A percentile compares a stretch with the other conserved stretches of the same genome.
Evolutionary conservation across 2,113 vertebrate species (phyloP).

Genomic region (Salminus brasiliensis): DNA sequence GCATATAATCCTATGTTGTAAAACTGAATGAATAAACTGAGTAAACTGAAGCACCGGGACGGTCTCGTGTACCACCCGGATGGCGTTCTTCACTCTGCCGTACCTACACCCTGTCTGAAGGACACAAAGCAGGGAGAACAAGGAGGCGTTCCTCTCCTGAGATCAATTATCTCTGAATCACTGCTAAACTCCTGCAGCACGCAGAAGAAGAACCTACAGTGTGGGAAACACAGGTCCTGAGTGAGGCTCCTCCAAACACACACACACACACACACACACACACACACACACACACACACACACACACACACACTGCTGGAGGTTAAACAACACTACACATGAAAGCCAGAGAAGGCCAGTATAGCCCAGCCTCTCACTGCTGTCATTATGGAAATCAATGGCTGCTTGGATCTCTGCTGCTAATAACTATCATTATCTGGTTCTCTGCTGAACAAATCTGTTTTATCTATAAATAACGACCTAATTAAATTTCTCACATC

Average conservation of each 20-base stretch:
- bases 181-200: neutral
- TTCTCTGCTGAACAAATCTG: slow-evolving; percentile 25
- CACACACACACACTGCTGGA: no score
- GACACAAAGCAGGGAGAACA: no score
- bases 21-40: no score
- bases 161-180: slow-evolving; percentile 38
- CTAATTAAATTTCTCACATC: slow-evolving; percentile 29
- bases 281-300: no score
- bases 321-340: neutral
- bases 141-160: slow-evolving; percentile 7
- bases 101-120: no score
- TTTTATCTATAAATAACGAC: slow-evolving; percentile 36
- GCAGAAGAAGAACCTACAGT: neutral
- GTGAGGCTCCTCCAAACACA: no score
- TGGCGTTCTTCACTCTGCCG: no score
- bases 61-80: no score
- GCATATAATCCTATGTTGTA: no score
- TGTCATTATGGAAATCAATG: slow-evolving; percentile 25
- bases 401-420: slow-evolving; percentile 15
- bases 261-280: neutral
- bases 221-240: no score
- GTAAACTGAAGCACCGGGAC: no score
- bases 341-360: neutral
- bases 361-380: slow-evolving; percentile 10
- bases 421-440: slow-evolving; percentile 36